These are phyloP conservation scores for Stigmatopora argus DNA, from an alignment of 2,113 vertebrate genomes.

Conservation along the genomic window DNA sequence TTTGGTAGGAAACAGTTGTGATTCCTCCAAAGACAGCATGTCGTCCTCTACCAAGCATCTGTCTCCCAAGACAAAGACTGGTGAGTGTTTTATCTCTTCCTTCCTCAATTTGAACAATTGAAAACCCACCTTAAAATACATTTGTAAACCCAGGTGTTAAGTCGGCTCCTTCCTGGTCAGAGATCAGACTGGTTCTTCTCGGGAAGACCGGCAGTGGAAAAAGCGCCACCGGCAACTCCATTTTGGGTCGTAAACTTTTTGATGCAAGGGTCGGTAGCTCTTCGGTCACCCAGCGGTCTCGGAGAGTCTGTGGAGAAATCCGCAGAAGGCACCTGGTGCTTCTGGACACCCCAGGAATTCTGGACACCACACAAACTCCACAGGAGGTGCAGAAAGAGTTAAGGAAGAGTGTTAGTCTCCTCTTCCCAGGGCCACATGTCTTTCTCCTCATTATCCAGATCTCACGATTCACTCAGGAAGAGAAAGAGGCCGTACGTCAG, in stretches of 20 bases:
- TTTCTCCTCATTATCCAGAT: conserved; percentile 57
- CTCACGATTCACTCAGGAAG: conserved; percentile 52
- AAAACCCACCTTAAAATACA: not conserved
- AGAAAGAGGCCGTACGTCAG: conserved; percentile 31
- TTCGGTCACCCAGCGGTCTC: conserved; percentile 18
- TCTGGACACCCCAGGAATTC: conserved; percentile 48
- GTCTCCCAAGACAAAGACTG: conserved; percentile 17
- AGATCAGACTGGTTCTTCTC: conserved; percentile 46
- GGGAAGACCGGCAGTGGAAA: conserved; percentile 55
- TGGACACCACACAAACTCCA: conserved; percentile 22
- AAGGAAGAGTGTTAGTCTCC: conserved; percentile 37
- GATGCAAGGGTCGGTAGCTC: conserved; percentile 2
- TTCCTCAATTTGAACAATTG: not conserved
- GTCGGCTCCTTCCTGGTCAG: conserved; percentile 2
- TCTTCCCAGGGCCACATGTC: conserved; percentile 47
- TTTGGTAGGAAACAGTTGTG: conserved; percentile 14
- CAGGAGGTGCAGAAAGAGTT: conserved; percentile 38
- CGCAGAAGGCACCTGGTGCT: conserved; percentile 15
- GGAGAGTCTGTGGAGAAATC: conserved; percentile 14
- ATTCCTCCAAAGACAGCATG: conserved; percentile 27
- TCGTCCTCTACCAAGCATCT: conserved; percentile 37
- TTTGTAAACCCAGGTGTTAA: conserved; percentile 27
- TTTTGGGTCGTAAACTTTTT: conserved; percentile 43
- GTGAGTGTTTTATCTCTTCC: conserved; percentile 10
- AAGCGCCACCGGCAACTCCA: conserved; percentile 54